Evolutionary conservation across 2,113 vertebrate genomes (phyloP).

Genomic region (Pogonocichla stellata): DNA sequence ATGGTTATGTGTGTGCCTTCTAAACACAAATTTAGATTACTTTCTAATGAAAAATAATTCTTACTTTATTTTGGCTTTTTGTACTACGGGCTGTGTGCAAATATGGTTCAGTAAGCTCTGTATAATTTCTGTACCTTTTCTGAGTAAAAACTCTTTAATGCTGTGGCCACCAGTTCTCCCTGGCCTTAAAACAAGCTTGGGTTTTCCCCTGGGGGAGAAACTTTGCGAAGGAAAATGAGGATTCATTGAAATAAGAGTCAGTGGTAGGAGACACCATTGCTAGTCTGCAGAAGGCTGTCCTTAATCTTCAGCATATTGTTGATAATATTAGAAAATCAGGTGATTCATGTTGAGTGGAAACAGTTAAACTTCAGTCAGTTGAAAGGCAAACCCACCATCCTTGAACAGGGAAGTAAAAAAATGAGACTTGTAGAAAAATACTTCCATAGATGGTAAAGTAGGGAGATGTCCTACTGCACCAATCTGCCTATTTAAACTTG

Average conservation of each 20-base stretch:
- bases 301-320: background rate
- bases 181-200: background rate
- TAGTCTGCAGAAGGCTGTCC: background rate
- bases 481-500: background rate
- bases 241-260: background rate
- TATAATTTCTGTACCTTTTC: background rate
- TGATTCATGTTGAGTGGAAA: background rate
- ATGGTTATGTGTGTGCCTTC: background rate
- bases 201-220: background rate
- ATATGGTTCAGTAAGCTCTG: background rate
- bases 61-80: background rate
- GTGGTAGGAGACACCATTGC: background rate
- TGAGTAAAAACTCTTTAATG: background rate
- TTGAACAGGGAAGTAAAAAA: background rate
- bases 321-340: background rate
- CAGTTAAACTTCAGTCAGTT: background rate
- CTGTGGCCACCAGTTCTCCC: background rate
- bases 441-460: background rate
- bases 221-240: background rate
- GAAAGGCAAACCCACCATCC: background rate
- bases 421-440: background rate
- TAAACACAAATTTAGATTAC: background rate
- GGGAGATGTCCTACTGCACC: background rate
- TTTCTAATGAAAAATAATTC: background rate
- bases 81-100: background rate